Evolutionary conservation across 2,797 vertebrate species (phyloP).

Genomic region (Microctenopoma steveboyesi): DNA sequence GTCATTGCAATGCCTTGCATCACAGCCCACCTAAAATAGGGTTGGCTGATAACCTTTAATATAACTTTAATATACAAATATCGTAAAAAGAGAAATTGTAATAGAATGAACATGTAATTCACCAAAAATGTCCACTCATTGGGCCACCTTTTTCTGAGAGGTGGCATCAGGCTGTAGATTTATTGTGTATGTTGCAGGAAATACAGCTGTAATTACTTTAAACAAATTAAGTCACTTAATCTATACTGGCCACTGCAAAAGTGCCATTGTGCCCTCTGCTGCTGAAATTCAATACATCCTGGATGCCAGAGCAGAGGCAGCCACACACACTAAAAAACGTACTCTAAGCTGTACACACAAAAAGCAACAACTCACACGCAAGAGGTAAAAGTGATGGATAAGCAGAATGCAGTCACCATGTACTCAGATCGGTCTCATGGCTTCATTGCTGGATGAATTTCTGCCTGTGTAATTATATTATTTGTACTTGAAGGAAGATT

Average conservation of each 20-base stretch:
- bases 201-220: constrained; percentile 27
- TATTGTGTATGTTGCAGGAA: constrained; percentile 7
- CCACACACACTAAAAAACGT: not conserved
- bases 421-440: not conserved
- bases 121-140: constrained; percentile 7
- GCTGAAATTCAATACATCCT: constrained; percentile 41
- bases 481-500: constrained; percentile 20
- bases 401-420: constrained; percentile 5
- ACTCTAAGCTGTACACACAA: not conserved
- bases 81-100: constrained; percentile 26
- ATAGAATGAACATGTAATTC: constrained; percentile 4
- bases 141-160: not conserved
- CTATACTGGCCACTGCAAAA: constrained; percentile 34
- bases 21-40: constrained; percentile 47
- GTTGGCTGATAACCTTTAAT: constrained; percentile 54
- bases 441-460: not conserved
- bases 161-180: not conserved
- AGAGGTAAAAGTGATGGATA: not conserved
- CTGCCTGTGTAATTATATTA: constrained; percentile 1
- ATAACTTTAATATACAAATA: constrained; percentile 51
- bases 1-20: constrained; percentile 66
- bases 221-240: constrained; percentile 35
- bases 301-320: constrained; percentile 10
- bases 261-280: constrained; percentile 42
- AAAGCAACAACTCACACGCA: constrained; percentile 2